Base-by-base conservation (phyloP, 1,140 invertebrate species). In the Drosophila ambigua region DNA sequence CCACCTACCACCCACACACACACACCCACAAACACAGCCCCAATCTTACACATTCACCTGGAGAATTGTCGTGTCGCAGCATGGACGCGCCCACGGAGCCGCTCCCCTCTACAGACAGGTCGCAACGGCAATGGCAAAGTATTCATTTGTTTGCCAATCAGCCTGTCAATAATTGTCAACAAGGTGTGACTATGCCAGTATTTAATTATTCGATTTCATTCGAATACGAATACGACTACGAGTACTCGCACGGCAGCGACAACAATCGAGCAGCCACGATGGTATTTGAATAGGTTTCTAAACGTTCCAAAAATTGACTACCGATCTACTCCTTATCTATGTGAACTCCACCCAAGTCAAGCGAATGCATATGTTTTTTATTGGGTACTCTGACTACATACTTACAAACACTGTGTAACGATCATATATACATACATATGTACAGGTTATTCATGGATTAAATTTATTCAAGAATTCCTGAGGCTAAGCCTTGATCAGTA, bases 131-230 rank as follows among this genome's bases (percentile, higher is more conserved):
- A 77, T 79, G 69, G 61, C 79, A 69, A 77, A 73, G 85, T 83
- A 88, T 88, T 83, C 76, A 79, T 88, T 87, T 88, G 76, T 88
- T 88, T 88, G 83, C 83, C 83, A 88, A 88, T 83, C 83, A 88
- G 83, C 79, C 84, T 88, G 83, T 88, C 83, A 88, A 88, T 88
- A 88, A 88, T 88, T 88, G 83, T 88, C 83, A 88, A 88, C 83
- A 88, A 88, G 83, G 83, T 88, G 83, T 88, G 83, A 88, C 83
- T 88, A 79, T 88, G 83, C 83, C 83, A 88, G 88, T 88, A 88
- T 88, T 88, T 88, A 88, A 87, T 87, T 87, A 87, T 87, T 88
- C 79, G 83, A 77, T 87, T 87, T 83, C 79, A 79, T 87, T 87
- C 80, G 60, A 79, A 72, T 82, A 61, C 57, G 48, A 53, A 16